Evolutionary conservation across 2,888 invertebrate species (phyloP), one percentile per base, ranked within the genome.

Genomic region (Cosmia trapezina): DNA sequence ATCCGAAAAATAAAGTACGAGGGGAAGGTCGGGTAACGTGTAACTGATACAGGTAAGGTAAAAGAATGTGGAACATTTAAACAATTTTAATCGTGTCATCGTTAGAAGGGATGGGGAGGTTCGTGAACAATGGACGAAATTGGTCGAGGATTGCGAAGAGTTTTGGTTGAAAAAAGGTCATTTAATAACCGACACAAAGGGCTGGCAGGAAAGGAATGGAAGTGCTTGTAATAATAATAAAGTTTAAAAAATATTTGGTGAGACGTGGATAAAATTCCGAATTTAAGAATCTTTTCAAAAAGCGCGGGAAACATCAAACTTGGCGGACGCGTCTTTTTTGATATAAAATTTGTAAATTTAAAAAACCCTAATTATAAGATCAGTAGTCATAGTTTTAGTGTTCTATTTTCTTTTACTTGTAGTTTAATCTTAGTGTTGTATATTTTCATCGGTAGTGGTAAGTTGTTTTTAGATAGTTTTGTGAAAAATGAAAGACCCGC

Each of bases 41-140:
- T 78, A 66, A 76, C 76, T 79, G 78, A 83, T 75, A 85, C 80
- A 85, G 76, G 81, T 81, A 83, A 56, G 54, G 61, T 22, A 64
- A 63, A 85, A 78, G 80, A 81, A 85, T 82, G 72, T 76, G 64
- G 57, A 76, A 65, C 68, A 73, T 81, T 84, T 79, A 76, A 87
- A 86, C 83, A 86, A 86, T 87, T 87, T 86, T 87, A 83, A 87
- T 85, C 81, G 83, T 82, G 80, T 79, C 78, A 84, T 81, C 77
- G 83, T 81, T 78, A 81, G 45, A 77, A 80, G 64, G 81, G 78
- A 73, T 53, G 73, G 73, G 76, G 77, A 64, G 61, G 59, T 68
- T 67, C 37, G 65, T 72, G 70, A 84, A 87, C 87, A 86, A 86
- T 85, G 81, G 73, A 78, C 51, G 67, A 84, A 85, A 85, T 85